phyloP scores from a whole-genome alignment of 2,888 invertebrate genomes.

The Apamea sordens region DNA sequence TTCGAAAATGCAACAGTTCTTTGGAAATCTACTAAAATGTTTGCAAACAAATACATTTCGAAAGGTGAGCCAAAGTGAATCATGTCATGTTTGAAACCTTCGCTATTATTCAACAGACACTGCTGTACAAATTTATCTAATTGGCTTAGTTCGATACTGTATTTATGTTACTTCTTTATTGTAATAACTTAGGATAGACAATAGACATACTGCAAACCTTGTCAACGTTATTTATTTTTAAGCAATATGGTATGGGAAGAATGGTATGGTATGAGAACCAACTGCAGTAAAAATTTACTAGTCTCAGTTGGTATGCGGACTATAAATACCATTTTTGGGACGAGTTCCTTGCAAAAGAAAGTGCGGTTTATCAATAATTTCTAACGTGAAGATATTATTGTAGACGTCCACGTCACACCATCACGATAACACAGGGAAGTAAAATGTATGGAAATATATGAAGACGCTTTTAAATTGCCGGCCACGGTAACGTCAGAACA shows the following conservation, averaged over 20 bases:
- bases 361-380: background rate
- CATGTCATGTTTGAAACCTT: slow-evolving; percentile 15
- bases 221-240: slow-evolving; percentile 12
- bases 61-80: background rate
- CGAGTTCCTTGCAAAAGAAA: background rate
- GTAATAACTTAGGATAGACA: background rate
- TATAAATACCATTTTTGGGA: background rate
- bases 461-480: background rate
- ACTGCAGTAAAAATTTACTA: background rate
- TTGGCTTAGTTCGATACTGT: slow-evolving; percentile 5
- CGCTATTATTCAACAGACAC: background rate
- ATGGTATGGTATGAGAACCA: slow-evolving; percentile 3
- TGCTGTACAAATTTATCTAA: slow-evolving; percentile 10
- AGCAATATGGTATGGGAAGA: background rate
- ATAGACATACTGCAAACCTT: background rate
- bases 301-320: too few species aligned
- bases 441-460: background rate
- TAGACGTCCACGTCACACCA: background rate
- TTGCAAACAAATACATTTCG: background rate
- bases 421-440: background rate
- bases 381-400: background rate
- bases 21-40: background rate
- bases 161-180: background rate
- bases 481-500: background rate
- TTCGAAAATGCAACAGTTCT: background rate